phyloP scores from a whole-genome alignment of 2,888 invertebrate species.

The Lasioglossum lativentre region DNA sequence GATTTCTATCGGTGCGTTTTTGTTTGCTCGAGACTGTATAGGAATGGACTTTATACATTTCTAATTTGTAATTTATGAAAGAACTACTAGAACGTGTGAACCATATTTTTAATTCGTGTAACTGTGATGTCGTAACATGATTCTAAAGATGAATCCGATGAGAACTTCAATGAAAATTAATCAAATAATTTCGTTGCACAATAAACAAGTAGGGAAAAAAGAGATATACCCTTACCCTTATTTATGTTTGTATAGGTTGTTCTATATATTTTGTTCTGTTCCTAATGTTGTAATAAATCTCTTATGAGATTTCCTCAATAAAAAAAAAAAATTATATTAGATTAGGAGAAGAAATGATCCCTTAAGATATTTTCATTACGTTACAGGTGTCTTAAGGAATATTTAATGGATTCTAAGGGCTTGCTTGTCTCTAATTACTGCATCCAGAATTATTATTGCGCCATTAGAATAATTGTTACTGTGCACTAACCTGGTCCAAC shows the following conservation, averaged over 20 bases:
- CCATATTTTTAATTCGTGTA: neutral
- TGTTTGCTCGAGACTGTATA: neutral
- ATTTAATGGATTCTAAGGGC: neutral
- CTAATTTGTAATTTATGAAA: no score
- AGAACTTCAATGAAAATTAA: neutral
- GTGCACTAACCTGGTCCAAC: conserved; percentile 86
- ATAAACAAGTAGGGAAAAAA: no score
- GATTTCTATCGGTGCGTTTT: neutral
- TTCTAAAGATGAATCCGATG: neutral
- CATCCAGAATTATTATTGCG: neutral
- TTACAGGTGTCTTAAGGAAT: neutral
- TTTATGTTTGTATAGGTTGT: no score
- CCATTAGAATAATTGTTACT: neutral
- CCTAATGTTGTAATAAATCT: no score
- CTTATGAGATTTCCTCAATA: no score
- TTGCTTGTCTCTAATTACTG: neutral
- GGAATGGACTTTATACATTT: neutral
- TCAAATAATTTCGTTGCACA: neutral
- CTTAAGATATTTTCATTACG: neutral
- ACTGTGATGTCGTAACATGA: neutral
- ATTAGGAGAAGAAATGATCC: neutral
- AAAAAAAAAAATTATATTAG: no score
- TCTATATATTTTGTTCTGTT: no score
- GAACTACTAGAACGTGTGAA: neutral
- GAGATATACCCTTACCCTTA: no score